A percentile compares a stretch with the other conserved stretches of the same genome.
These are phyloP conservation scores for Ambastaia sidthimunki DNA, from an alignment of 2,797 vertebrate species.

Conservation along the genomic window DNA sequence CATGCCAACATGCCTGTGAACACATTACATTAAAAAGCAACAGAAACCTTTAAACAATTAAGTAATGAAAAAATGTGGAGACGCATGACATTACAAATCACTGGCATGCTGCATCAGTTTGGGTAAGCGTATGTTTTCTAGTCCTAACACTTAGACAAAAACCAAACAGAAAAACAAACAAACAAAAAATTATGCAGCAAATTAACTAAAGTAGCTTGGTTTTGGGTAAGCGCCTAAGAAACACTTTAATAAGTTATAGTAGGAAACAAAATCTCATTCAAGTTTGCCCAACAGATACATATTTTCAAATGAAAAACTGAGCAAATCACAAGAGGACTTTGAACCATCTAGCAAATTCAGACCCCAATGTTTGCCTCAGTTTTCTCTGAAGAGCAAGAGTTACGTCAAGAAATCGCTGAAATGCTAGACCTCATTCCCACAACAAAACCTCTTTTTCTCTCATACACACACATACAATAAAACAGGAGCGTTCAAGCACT, in stretches of 20 bases:
- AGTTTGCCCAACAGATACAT: background rate
- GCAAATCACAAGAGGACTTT: background rate
- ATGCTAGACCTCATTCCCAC: constrained; percentile 36
- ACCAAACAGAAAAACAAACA: background rate
- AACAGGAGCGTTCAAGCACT: constrained; percentile 10
- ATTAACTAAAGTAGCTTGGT: background rate
- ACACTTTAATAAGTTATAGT: constrained; percentile 2
- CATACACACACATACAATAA: constrained; percentile 17
- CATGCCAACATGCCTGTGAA: constrained; percentile 48
- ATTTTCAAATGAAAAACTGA: constrained; percentile 15
- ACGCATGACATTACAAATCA: background rate
- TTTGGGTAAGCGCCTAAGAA: background rate
- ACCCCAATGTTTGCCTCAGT: constrained; percentile 14
- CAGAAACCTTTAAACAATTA: background rate
- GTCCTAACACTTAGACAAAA: background rate
- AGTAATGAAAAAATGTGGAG: background rate
- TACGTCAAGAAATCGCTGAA: constrained; percentile 21
- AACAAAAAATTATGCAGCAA: background rate
- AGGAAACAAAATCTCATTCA: constrained; percentile 11
- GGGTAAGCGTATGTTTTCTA: background rate
- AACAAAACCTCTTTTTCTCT: constrained; percentile 42
- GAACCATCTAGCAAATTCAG: constrained; percentile 16
- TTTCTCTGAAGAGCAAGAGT: constrained; percentile 9
- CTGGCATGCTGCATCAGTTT: background rate
- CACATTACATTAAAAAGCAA: background rate